These are phyloP conservation scores for Nesidiocoris tenuis DNA, from an alignment of 2,888 invertebrate species.

Conservation along the genomic window DNA sequence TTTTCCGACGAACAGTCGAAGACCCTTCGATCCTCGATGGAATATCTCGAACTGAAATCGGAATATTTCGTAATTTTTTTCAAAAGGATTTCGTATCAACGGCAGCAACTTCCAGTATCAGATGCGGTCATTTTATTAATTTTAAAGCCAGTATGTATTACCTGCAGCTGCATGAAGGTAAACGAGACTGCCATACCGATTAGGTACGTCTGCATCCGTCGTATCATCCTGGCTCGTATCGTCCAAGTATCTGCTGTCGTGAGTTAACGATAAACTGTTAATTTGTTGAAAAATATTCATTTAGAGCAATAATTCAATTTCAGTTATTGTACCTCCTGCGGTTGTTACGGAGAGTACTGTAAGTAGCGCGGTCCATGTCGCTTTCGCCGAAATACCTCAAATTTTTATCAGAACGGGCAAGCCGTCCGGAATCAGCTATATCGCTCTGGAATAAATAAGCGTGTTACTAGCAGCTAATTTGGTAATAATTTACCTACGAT, in stretches of 20 bases:
- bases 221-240: conserved; percentile 37
- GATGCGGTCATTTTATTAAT: too few species aligned
- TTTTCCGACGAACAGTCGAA: conserved; percentile 18
- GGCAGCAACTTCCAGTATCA: too few species aligned
- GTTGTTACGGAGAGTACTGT: background rate
- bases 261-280: background rate
- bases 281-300: background rate
- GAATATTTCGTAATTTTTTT: too few species aligned
- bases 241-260: conserved; percentile 25
- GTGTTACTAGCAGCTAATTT: too few species aligned
- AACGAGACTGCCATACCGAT: conserved; percentile 34
- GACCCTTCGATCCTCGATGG: conserved; percentile 9
- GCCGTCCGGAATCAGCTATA: conserved; percentile 12
- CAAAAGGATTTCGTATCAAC: too few species aligned
- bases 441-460: conserved; percentile 1
- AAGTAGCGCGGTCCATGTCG: conserved; percentile 6
- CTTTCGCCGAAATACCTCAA: conserved; percentile 30
- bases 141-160: too few species aligned
- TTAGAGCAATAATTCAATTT: too few species aligned
- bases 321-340: conserved; percentile 21
- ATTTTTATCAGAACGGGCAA: conserved; percentile 23
- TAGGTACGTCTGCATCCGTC: conserved; percentile 23
- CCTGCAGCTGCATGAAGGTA: conserved; percentile 38
- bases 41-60: conserved; percentile 27
- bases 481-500: too few species aligned